A percentile compares a stretch with the other conserved stretches of the same genome.
Conservation (phyloP, 37 sponge, comb jelly and placozoan genomes). For the Ianthella basta region DNA sequence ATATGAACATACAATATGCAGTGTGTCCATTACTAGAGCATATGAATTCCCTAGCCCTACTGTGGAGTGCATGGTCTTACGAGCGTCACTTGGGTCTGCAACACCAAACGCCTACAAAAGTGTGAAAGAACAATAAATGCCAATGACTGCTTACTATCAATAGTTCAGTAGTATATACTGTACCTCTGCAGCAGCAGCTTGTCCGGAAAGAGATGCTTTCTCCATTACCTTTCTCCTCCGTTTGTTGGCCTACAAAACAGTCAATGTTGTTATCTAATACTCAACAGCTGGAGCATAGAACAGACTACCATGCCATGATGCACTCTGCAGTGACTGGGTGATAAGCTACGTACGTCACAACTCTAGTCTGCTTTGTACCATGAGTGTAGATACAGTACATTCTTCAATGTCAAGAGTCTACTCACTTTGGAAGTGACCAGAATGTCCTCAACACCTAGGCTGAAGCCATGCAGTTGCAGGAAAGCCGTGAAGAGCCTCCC, state of each 20-base stretch:
- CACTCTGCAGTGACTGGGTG: too few relatives aligned
- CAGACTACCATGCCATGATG: too few relatives aligned
- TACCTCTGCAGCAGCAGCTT: slow-evolving; percentile 70
- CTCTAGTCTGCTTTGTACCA: too few relatives aligned
- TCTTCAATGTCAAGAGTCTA: background rate
- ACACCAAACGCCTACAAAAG: slow-evolving; percentile 51
- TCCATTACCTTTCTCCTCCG: slow-evolving; percentile 41
- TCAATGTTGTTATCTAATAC: too few relatives aligned
- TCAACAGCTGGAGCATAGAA: too few relatives aligned
- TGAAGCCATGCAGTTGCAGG: slow-evolving; percentile 91
- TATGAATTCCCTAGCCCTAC: too few relatives aligned
- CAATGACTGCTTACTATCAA: background rate
- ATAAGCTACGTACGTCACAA: too few relatives aligned
- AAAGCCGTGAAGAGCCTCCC: slow-evolving; percentile 92
- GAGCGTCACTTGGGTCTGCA: slow-evolving; percentile 32
- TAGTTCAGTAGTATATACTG: background rate
- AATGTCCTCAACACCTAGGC: slow-evolving; percentile 95
- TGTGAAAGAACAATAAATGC: background rate
- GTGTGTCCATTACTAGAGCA: too few relatives aligned
- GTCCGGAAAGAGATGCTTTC: slow-evolving; percentile 40
- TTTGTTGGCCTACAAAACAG: slow-evolving; percentile 57
- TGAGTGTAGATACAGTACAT: background rate
- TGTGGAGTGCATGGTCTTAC: background rate
- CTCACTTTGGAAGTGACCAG: slow-evolving; percentile 67
- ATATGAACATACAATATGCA: too few relatives aligned